Evolutionary conservation across 2,888 invertebrate species (phyloP).

Genomic region (Axea sp.): DNA sequence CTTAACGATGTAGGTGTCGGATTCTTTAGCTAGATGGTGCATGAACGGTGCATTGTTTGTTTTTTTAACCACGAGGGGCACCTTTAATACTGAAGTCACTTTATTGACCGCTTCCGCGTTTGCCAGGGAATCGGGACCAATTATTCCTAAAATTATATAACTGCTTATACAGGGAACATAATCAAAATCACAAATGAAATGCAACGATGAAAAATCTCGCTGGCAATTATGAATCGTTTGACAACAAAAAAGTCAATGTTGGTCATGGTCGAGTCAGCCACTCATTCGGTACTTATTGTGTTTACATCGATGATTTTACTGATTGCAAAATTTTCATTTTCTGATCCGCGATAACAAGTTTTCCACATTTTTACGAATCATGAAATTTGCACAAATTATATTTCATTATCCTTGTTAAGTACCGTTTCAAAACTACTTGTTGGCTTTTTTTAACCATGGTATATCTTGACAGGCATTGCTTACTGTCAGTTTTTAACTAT

Average conservation of each 20-base stretch:
- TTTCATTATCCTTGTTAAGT: too few species aligned
- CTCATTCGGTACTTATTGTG: conserved; percentile 13
- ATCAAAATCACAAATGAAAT: background rate
- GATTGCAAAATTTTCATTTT: too few species aligned
- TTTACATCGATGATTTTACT: background rate
- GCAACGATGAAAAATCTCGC: background rate
- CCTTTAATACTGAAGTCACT: conserved; percentile 75
- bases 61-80: conserved; percentile 74
- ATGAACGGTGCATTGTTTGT: conserved; percentile 70
- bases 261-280: conserved; percentile 25
- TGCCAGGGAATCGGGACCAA: conserved; percentile 75
- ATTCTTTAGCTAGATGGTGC: conserved; percentile 72
- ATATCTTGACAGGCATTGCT: too few species aligned
- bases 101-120: conserved; percentile 76
- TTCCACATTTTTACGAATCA: too few species aligned
- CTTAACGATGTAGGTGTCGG: conserved; percentile 72
- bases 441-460: too few species aligned
- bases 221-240: conserved; percentile 12
- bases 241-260: conserved; percentile 24
- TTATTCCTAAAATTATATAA: conserved; percentile 71
- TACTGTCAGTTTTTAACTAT: too few species aligned
- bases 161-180: too few species aligned
- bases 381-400: too few species aligned
- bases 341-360: too few species aligned
- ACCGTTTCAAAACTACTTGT: too few species aligned